Percentiles rank a stretch among this genome's conserved stretches.
Conservation (phyloP, 2,797 vertebrate species). For the Loris lydekkerianus region DNA sequence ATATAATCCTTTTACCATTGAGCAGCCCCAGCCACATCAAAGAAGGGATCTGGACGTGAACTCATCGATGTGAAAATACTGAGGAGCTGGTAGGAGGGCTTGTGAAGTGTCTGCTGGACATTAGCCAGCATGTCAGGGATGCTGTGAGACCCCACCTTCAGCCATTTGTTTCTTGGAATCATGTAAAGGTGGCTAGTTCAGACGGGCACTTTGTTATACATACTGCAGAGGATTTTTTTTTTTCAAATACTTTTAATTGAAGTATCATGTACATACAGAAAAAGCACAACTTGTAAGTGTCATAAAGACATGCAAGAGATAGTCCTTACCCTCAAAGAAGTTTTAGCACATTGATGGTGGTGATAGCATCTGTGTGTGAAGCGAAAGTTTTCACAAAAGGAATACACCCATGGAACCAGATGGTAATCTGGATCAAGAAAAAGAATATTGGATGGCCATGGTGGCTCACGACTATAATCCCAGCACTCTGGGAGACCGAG, state of each 20-base stretch:
- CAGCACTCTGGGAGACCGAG: too few relatives aligned
- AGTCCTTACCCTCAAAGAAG: background rate
- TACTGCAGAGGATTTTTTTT: conserved; percentile 11
- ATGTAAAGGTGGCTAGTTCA: conserved; percentile 76
- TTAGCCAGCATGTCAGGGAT: conserved; percentile 52
- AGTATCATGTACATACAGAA: conserved; percentile 14
- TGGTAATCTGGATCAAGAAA: background rate
- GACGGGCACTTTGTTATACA: conserved; percentile 69
- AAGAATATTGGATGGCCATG: background rate
- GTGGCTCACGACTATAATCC: too few relatives aligned
- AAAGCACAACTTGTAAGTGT: background rate
- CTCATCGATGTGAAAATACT: conserved; percentile 47
- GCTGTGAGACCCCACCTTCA: conserved; percentile 67
- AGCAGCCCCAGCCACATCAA: conserved; percentile 43
- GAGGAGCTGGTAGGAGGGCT: conserved; percentile 54
- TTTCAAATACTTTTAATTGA: conserved; percentile 49
- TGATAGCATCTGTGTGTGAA: background rate
- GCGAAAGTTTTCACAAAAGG: background rate
- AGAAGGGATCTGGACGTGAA: conserved; percentile 47
- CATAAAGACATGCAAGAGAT: background rate
- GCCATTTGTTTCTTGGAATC: conserved; percentile 39
- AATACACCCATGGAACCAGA: background rate
- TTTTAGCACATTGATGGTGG: background rate
- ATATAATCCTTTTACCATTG: background rate
- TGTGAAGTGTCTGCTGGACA: conserved; percentile 72